Percentiles rank a stretch among this genome's conserved stretches.
Evolutionary conservation across 2,113 vertebrate genomes (phyloP).

Genomic region (Circaetus gallicus): DNA sequence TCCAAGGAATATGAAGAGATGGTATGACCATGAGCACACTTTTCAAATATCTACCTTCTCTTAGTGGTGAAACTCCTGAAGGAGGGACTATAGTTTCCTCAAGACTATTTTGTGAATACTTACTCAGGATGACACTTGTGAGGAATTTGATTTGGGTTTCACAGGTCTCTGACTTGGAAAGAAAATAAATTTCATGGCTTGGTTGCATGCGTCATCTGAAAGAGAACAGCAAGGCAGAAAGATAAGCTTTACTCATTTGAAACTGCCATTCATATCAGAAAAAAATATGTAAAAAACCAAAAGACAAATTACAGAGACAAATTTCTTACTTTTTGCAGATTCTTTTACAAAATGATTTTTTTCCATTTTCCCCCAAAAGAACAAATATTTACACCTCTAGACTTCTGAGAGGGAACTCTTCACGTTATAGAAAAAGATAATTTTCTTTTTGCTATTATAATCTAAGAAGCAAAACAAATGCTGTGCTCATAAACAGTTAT

Average conservation of each 20-base stretch:
- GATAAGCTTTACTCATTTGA: neutral
- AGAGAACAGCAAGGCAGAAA: neutral
- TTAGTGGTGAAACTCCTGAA: neutral
- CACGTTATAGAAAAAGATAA: neutral
- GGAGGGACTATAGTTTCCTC: neutral
- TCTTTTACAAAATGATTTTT: neutral
- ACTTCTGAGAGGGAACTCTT: neutral
- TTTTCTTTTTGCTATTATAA: neutral
- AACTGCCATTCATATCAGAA: neutral
- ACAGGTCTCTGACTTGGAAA: neutral
- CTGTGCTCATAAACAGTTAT: neutral
- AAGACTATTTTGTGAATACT: neutral
- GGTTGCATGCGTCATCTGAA: neutral
- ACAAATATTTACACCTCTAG: neutral
- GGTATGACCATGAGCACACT: neutral
- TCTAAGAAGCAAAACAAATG: neutral
- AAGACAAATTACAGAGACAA: neutral
- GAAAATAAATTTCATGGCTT: neutral
- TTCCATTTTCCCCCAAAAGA: neutral
- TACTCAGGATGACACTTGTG: neutral
- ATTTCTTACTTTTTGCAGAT: neutral
- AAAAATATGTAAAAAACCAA: neutral
- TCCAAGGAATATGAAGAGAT: neutral
- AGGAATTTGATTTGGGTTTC: neutral
- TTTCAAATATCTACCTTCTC: neutral